Conservation (phyloP, 2,888 invertebrate genomes). For the Dugesia japonica region DNA sequence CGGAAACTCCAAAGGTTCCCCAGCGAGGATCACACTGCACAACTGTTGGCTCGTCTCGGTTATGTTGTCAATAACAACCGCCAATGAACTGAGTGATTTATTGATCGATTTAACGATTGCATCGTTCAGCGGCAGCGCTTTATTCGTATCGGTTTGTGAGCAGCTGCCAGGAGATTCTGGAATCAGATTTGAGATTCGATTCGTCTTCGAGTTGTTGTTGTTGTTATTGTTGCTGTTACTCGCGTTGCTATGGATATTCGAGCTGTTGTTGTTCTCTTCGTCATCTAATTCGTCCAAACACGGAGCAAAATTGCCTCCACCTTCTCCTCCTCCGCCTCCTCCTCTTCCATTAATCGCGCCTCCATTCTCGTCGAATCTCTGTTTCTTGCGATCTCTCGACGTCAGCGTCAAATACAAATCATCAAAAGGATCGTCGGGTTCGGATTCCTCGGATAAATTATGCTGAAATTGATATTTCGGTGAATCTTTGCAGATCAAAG, state of each 20-base stretch:
- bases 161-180: neutral
- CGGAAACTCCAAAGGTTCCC: neutral
- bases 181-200: neutral
- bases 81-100: neutral
- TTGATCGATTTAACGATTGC: constrained; percentile 21
- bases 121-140: constrained; percentile 17
- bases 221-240: neutral
- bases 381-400: constrained; percentile 22
- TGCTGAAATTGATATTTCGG: neutral
- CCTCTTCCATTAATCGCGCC: neutral
- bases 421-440: constrained; percentile 24
- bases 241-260: neutral
- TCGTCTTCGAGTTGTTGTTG: neutral
- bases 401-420: constrained; percentile 20
- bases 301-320: neutral
- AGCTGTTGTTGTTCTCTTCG: neutral
- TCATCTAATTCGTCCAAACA: neutral
- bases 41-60: neutral
- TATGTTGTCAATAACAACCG: neutral
- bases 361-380: neutral
- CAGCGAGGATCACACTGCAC: constrained; percentile 23
- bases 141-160: neutral
- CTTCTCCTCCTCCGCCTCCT: neutral
- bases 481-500: neutral
- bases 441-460: neutral